Evolutionary conservation across 2,888 invertebrate genomes (phyloP).

Genomic region (Nycteola revayana): DNA sequence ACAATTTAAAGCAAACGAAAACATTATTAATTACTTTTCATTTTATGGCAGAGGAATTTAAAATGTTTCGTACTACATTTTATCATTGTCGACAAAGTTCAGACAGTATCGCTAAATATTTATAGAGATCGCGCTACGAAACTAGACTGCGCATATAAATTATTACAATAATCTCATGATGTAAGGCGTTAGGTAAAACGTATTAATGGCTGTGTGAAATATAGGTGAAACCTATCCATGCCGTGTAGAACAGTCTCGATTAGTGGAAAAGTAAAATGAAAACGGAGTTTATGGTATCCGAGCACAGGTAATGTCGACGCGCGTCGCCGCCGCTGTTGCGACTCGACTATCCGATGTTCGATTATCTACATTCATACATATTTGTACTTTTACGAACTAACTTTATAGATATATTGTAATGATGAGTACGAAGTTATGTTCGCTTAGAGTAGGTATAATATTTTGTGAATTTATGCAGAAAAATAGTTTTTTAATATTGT

Average conservation of each 20-base stretch:
- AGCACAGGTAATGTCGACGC: conserved; percentile 6
- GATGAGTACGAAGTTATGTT: conserved; percentile 71
- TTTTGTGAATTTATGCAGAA: conserved; percentile 81
- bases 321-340: conserved; percentile 16
- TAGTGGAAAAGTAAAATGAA: conserved; percentile 5
- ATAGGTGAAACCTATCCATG: conserved; percentile 51
- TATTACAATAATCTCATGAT: conserved; percentile 34
- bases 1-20: conserved; percentile 58
- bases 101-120: conserved; percentile 29
- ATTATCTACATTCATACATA: conserved; percentile 53
- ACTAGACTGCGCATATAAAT: conserved; percentile 33
- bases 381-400: conserved; percentile 74
- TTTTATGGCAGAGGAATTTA: conserved; percentile 45
- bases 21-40: conserved; percentile 38
- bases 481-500: conserved; percentile 82
- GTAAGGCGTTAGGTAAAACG: conserved; percentile 48
- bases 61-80: conserved; percentile 39
- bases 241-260: conserved; percentile 30
- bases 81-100: conserved; percentile 30
- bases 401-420: conserved; percentile 75
- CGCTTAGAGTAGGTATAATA: conserved; percentile 80
- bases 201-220: conserved; percentile 66
- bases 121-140: conserved; percentile 31
- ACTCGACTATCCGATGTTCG: conserved; percentile 34
- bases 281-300: conserved; percentile 2